phyloP scores from a whole-genome alignment of 2,113 vertebrate genomes.

The Pelodiscus sinensis region DNA sequence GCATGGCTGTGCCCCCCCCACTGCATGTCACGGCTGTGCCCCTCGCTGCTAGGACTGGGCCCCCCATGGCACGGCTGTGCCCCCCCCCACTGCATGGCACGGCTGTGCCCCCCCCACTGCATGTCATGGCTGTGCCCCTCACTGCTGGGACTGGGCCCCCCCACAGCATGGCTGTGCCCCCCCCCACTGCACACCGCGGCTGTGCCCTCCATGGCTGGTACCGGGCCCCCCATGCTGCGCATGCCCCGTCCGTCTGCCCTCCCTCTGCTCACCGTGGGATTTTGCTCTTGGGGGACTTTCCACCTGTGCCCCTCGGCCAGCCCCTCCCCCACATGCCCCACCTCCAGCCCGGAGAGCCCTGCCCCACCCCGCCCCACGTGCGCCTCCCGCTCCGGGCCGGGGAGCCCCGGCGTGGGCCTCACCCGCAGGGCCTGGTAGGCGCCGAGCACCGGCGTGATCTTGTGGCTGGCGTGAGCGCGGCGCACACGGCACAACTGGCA shows the following conservation, averaged over 20 bases:
- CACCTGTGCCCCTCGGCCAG: too few species aligned
- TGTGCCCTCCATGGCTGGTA: not conserved
- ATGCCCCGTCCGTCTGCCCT: not conserved
- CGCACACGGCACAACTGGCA: conserved; percentile 93
- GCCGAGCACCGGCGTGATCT: conserved; percentile 90
- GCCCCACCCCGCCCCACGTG: not conserved
- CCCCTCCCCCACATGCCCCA: not conserved
- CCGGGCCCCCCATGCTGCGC: not conserved
- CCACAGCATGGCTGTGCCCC: rapidly evolving
- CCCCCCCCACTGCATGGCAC: rapidly evolving
- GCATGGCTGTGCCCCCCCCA: too few species aligned
- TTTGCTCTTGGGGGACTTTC: not conserved
- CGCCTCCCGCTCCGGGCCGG: not conserved
- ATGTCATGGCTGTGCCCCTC: too few species aligned
- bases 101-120: not conserved
- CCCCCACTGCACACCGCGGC: rapidly evolving
- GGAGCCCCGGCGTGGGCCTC: not conserved
- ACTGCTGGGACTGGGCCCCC: not conserved
- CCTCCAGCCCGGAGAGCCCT: too few species aligned
- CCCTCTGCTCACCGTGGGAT: too few species aligned
- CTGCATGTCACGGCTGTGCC: not conserved
- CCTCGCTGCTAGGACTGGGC: too few species aligned
- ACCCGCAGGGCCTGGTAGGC: conserved; percentile 97
- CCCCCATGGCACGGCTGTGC: rapidly evolving
- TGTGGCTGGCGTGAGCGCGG: conserved; percentile 91